Evolutionary conservation across 2,113 vertebrate genomes (phyloP).

Genomic region (Phrynocephalus versicolor): DNA sequence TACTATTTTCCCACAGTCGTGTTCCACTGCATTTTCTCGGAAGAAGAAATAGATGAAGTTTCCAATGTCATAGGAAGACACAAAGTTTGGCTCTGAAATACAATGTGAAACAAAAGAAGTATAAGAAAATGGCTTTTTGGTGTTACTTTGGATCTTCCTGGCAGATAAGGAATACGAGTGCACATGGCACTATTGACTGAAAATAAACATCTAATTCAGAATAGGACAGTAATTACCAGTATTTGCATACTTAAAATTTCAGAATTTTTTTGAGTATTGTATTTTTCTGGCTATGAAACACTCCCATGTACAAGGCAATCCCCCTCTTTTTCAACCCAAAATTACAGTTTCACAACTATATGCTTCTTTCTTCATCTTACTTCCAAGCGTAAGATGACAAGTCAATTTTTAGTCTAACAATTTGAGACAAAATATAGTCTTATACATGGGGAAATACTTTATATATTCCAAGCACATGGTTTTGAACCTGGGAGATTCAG

Average conservation of each 20-base stretch:
- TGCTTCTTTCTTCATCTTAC: too few species aligned
- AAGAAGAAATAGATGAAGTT: slow-evolving; percentile 99
- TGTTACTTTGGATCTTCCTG: not conserved
- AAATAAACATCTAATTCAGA: not conserved
- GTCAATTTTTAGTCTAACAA: too few species aligned
- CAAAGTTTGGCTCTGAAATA: slow-evolving; percentile 93
- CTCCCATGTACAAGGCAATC: too few species aligned
- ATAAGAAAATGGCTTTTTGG: slow-evolving; percentile 34
- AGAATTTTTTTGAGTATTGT: not conserved
- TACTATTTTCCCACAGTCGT: slow-evolving; percentile 92
- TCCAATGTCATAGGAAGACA: slow-evolving; percentile 94
- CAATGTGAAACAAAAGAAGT: not conserved
- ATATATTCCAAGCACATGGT: not conserved
- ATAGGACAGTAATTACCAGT: not conserved
- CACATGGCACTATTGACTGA: not conserved
- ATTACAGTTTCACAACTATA: too few species aligned
- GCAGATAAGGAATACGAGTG: not conserved
- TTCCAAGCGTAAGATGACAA: too few species aligned
- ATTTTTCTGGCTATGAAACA: too few species aligned
- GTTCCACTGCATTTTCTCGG: slow-evolving; percentile 94
- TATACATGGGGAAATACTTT: not conserved
- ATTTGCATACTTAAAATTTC: not conserved
- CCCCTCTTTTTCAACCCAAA: too few species aligned
- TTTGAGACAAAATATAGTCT: not conserved
- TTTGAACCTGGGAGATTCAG: too few species aligned